These are phyloP conservation scores for Aphrophora alni DNA, from an alignment of 2,888 invertebrate genomes.

Conservation along the genomic window DNA sequence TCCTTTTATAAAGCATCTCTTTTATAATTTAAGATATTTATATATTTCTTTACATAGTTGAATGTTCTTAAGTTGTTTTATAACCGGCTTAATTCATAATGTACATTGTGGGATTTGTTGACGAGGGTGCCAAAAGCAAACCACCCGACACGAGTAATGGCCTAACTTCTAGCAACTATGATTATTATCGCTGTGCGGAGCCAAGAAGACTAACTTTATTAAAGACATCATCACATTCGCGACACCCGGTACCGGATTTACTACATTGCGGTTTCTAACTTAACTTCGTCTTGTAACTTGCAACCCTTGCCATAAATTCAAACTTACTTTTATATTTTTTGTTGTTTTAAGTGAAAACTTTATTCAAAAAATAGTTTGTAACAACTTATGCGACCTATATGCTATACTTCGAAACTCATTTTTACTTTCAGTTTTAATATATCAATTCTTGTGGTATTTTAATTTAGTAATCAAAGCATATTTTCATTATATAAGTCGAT, in stretches of 20 bases:
- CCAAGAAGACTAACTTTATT: not conserved
- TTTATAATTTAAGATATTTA: no score
- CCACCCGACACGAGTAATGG: not conserved
- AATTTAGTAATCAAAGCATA: no score
- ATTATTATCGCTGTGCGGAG: not conserved
- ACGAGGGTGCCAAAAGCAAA: not conserved
- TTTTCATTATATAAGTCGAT: no score
- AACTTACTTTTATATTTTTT: not conserved
- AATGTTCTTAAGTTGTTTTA: no score
- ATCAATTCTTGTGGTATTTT: no score
- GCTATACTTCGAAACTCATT: no score
- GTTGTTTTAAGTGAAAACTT: not conserved
- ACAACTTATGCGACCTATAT: not conserved
- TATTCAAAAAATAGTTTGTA: not conserved
- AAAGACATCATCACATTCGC: constrained; percentile 2
- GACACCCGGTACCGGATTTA: not conserved
- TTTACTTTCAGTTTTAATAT: no score
- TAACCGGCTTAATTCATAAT: no score
- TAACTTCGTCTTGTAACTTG: not conserved
- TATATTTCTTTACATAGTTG: no score
- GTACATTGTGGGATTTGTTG: not conserved
- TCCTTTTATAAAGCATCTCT: no score
- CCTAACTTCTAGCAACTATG: not conserved
- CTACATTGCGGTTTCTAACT: not conserved
- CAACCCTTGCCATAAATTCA: not conserved